Percentiles rank a stretch among this genome's conserved stretches.
phyloP scores from a whole-genome alignment of 2,797 vertebrate genomes.

The Hylomyscus alleni region DNA sequence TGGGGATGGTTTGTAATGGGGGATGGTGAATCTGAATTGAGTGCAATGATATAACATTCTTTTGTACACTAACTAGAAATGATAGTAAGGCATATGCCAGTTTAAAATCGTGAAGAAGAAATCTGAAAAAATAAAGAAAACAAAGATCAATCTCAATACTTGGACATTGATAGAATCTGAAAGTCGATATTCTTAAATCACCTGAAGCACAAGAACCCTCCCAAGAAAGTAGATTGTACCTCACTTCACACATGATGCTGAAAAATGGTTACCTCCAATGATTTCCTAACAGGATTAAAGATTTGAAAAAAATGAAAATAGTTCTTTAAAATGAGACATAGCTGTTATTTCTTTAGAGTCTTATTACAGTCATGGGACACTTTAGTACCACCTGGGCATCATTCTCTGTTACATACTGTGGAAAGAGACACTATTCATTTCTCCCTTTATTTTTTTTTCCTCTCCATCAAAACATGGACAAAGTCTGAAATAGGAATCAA shows the following conservation, averaged over 20 bases:
- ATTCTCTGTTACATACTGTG: neutral
- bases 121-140: constrained; percentile 23
- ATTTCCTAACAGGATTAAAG: constrained; percentile 8
- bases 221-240: neutral
- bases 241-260: neutral
- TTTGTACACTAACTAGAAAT: neutral
- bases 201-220: neutral
- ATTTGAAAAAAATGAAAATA: constrained; percentile 55
- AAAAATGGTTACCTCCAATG: constrained; percentile 14
- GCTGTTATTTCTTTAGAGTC: constrained; percentile 8
- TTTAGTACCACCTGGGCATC: neutral
- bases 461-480: neutral
- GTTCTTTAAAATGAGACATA: neutral
- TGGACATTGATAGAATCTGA: neutral
- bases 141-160: neutral
- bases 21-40: neutral
- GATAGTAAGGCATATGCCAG: neutral
- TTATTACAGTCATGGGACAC: neutral
- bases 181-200: constrained; percentile 36
- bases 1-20: neutral
- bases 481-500: neutral
- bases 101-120: constrained; percentile 20
- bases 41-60: neutral
- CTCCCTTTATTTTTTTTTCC: neutral
- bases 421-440: neutral